Evolutionary conservation across 2,113 vertebrate species (phyloP).

Genomic region (Petroica traversi): DNA sequence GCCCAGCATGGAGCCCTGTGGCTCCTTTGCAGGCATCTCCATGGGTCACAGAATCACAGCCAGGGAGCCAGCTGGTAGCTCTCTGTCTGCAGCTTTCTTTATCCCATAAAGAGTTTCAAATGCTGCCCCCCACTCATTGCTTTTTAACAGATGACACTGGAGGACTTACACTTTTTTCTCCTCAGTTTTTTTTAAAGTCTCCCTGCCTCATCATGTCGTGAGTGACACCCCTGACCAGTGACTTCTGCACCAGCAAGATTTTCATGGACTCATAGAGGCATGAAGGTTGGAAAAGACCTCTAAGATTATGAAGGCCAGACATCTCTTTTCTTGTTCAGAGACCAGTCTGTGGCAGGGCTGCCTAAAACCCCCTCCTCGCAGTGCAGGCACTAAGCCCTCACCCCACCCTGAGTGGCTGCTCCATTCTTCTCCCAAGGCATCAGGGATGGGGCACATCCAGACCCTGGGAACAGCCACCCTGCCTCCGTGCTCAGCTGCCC

Average conservation of each 20-base stretch:
- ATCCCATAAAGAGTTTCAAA: background rate
- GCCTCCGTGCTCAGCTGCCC: background rate
- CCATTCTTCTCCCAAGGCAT: background rate
- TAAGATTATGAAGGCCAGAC: background rate
- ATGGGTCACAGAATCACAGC: background rate
- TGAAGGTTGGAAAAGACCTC: background rate
- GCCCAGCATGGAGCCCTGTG: background rate
- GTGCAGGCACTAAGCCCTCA: background rate
- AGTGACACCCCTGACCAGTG: background rate
- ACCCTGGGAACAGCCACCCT: background rate
- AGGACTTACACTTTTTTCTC: background rate
- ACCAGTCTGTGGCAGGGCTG: background rate
- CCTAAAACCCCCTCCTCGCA: background rate
- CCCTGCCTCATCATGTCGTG: background rate
- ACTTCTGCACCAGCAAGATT: background rate
- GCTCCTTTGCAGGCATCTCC: background rate
- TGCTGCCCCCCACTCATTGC: background rate
- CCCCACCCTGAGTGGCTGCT: fast-evolving
- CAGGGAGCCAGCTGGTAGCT: background rate
- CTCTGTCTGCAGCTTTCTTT: background rate
- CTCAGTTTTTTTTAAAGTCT: background rate
- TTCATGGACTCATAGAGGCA: background rate
- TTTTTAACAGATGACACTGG: background rate
- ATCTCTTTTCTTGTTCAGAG: background rate
- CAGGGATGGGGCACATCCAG: background rate